phyloP scores from a whole-genome alignment of 2,113 vertebrate genomes.

The Corythornis vintsioides region DNA sequence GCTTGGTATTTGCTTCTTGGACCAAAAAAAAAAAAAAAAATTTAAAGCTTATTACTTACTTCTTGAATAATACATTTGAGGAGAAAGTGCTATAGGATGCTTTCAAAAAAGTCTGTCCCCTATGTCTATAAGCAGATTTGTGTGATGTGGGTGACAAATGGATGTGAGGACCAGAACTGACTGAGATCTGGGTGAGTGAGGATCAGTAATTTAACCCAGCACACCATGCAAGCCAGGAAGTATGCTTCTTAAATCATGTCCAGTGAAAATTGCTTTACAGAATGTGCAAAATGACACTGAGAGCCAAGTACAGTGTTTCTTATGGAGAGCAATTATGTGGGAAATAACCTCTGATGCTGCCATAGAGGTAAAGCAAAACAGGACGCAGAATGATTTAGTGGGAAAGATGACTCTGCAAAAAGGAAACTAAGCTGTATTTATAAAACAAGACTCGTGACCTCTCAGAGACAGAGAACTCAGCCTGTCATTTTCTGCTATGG shows the following conservation, averaged over 20 bases:
- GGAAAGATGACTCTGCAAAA: slow-evolving; percentile 59
- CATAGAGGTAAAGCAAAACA: slow-evolving; percentile 34
- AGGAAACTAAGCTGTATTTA: slow-evolving; percentile 45
- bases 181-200: neutral
- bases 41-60: neutral
- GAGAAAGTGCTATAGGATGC: neutral
- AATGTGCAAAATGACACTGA: rapidly evolving
- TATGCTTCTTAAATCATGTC: neutral
- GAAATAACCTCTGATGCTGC: slow-evolving; percentile 6
- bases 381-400: slow-evolving; percentile 30
- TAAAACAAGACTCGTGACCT: slow-evolving; percentile 28
- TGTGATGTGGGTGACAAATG: neutral
- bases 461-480: neutral
- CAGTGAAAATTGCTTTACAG: neutral
- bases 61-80: neutral
- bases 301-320: neutral
- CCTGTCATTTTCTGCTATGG: neutral
- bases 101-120: neutral
- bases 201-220: neutral
- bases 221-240: rapidly evolving
- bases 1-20: neutral
- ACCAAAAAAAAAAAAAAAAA: neutral
- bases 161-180: neutral
- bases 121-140: neutral
- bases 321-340: neutral